phyloP scores from a whole-genome alignment of 1,140 invertebrate species.

The Aphis craccivora region DNA sequence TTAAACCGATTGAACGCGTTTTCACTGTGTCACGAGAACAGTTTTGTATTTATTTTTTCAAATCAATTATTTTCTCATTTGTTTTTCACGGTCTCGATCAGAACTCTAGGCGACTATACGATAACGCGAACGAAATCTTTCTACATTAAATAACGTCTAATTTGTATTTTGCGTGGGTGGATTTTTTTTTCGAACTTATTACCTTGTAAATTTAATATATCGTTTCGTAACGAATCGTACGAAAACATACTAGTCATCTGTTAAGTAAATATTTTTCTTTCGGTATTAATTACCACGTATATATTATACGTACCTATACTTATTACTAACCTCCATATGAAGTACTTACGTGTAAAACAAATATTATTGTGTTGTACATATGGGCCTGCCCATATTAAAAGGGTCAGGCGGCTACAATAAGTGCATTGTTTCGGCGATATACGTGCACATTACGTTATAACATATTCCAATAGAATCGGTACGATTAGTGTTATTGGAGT shows the following conservation, averaged over 20 bases:
- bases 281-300: slow-evolving; percentile 4
- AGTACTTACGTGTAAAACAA: neutral
- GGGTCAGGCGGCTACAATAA: neutral
- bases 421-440: neutral
- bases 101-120: neutral
- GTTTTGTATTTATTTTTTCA: neutral
- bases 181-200: neutral
- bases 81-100: neutral
- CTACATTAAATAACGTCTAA: neutral
- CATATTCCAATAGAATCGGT: neutral
- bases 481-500: neutral
- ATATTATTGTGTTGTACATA: neutral
- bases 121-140: neutral
- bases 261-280: neutral
- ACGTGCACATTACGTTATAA: neutral
- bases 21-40: neutral
- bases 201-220: slow-evolving; percentile 10
- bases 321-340: neutral
- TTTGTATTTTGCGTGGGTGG: neutral
- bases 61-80: neutral
- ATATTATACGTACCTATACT: neutral
- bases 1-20: neutral
- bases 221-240: neutral
- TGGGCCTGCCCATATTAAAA: neutral
- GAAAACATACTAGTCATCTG: neutral